A percentile compares a stretch with the other conserved stretches of the same genome.
phyloP scores from a whole-genome alignment of 2,888 invertebrate species.

The Seira musarum region DNA sequence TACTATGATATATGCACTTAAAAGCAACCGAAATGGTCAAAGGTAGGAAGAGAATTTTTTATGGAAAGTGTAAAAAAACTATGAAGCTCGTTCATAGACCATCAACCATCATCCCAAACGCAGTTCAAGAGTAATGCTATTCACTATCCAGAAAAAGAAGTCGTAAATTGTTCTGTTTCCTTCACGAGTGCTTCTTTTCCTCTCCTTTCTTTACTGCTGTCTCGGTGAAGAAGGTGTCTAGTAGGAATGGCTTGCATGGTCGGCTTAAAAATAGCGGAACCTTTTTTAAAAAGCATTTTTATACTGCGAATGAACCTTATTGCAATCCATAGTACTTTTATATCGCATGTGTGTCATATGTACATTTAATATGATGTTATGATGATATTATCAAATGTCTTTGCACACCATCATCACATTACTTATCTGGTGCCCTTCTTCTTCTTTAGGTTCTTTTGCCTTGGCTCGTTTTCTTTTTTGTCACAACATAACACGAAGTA shows the following conservation, averaged over 20 bases:
- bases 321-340: slow-evolving; percentile 23
- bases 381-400: slow-evolving; percentile 51
- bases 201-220: neutral
- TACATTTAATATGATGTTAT: slow-evolving; percentile 17
- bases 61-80: slow-evolving; percentile 43
- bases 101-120: neutral
- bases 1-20: neutral
- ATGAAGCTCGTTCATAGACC: neutral
- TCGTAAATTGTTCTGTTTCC: slow-evolving; percentile 55
- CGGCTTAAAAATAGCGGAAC: too few species aligned
- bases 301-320: neutral
- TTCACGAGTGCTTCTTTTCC: slow-evolving; percentile 38
- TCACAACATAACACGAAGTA: slow-evolving; percentile 31
- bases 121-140: slow-evolving; percentile 37
- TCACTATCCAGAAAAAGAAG: slow-evolving; percentile 52
- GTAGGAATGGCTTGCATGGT: too few species aligned
- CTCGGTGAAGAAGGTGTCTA: too few species aligned
- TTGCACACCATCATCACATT: slow-evolving; percentile 62
- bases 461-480: slow-evolving; percentile 30
- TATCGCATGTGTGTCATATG: neutral
- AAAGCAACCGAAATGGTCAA: neutral
- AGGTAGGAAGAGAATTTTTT: neutral
- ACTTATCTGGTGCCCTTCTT: slow-evolving; percentile 60
- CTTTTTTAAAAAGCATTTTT: too few species aligned
- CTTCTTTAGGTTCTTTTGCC: slow-evolving; percentile 20